phyloP scores from a whole-genome alignment of 1,140 invertebrate species.

The Diploscapter pachys region DNA sequence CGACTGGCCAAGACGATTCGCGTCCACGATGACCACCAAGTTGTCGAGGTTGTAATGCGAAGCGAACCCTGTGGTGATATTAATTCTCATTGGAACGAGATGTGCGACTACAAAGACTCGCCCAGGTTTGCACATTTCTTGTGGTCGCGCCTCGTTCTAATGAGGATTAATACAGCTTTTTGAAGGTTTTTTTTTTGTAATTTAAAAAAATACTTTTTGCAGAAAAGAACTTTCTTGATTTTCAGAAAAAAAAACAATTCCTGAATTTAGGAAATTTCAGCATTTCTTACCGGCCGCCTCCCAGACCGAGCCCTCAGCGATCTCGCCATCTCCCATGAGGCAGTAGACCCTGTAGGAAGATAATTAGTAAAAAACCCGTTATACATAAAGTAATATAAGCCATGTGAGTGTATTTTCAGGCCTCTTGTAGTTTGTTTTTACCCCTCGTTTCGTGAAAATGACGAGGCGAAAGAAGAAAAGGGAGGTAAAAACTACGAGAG shows the following conservation, averaged over 20 bases:
- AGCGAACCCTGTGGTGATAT: slow-evolving; percentile 70
- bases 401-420: too few relatives aligned
- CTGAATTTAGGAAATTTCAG: not conserved
- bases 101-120: not conserved
- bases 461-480: too few relatives aligned
- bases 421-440: too few relatives aligned
- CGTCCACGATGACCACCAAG: slow-evolving; percentile 90
- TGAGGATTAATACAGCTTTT: too few relatives aligned
- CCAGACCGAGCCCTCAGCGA: slow-evolving; percentile 96
- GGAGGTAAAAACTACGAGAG: too few relatives aligned
- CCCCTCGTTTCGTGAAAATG: too few relatives aligned
- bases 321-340: slow-evolving; percentile 93
- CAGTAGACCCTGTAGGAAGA: slow-evolving; percentile 78
- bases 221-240: too few relatives aligned
- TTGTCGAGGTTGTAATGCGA: slow-evolving; percentile 93
- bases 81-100: too few relatives aligned
- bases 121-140: not conserved
- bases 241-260: not conserved
- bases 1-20: slow-evolving; percentile 94
- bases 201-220: too few relatives aligned
- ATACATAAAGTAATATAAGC: not conserved
- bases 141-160: too few relatives aligned
- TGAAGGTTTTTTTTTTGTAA: too few relatives aligned
- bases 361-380: slow-evolving; percentile 42
- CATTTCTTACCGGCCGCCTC: slow-evolving; percentile 73